These are phyloP conservation scores for Budorcas taxicolor DNA, from an alignment of 2,113 vertebrate species.

Conservation along the genomic window DNA sequence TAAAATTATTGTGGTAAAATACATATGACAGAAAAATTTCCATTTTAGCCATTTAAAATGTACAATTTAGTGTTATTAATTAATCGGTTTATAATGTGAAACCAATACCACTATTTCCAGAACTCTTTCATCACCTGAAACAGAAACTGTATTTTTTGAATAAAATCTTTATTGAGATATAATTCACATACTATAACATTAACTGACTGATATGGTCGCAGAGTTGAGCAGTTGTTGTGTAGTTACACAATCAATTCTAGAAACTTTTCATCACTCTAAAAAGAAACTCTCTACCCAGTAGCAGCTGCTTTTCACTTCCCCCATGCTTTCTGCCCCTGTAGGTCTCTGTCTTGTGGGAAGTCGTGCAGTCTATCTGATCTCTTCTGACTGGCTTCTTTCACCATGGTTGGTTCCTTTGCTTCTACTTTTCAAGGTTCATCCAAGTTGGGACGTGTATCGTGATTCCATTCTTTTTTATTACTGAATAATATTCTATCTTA, in stretches of 20 bases:
- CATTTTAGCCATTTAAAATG: not conserved
- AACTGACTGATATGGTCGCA: not conserved
- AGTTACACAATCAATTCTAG: not conserved
- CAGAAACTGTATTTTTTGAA: not conserved
- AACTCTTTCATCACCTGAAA: not conserved
- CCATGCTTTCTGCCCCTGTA: not conserved
- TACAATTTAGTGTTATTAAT: not conserved
- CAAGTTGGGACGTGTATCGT: not conserved
- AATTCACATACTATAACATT: not conserved
- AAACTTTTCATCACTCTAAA: not conserved
- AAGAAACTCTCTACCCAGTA: not conserved
- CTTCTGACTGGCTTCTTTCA: not conserved
- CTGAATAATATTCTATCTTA: not conserved
- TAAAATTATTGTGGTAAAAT: not conserved
- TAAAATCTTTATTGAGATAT: not conserved
- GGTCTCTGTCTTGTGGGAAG: not conserved
- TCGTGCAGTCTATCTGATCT: not conserved
- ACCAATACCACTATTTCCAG: not conserved
- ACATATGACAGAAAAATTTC: not conserved
- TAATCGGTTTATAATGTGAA: not conserved
- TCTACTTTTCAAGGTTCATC: not conserved
- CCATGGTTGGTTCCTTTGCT: not conserved
- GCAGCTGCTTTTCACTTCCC: not conserved
- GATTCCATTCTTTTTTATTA: not conserved
- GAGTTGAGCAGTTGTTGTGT: not conserved